A percentile compares a stretch with the other conserved stretches of the same genome.
These are phyloP conservation scores for Episyrphus balteatus DNA, from an alignment of 1,140 invertebrate species.

Conservation along the genomic window DNA sequence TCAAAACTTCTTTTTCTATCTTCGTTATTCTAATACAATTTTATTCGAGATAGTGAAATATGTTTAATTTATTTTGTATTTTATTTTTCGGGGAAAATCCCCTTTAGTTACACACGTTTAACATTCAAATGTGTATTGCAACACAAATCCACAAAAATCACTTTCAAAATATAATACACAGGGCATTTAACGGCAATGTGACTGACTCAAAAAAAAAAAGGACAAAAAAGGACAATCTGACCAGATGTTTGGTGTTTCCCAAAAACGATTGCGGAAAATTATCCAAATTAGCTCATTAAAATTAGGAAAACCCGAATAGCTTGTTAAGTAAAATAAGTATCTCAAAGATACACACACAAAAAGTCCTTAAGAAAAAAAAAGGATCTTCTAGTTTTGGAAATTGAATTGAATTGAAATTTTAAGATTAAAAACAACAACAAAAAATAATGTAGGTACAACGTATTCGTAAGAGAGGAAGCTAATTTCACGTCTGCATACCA, in stretches of 20 bases:
- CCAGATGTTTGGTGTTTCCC: background rate
- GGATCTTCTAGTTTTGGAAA: background rate
- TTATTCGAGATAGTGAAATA: background rate
- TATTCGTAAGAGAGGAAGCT: slow-evolving; percentile 3
- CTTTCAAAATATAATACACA: too few relatives aligned
- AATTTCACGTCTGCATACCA: slow-evolving; percentile 30
- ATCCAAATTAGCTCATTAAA: too few relatives aligned
- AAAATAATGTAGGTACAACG: too few relatives aligned
- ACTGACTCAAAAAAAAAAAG: background rate
- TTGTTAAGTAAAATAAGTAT: too few relatives aligned
- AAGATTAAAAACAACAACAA: too few relatives aligned
- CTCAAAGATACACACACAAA: too few relatives aligned
- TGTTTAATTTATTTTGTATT: background rate
- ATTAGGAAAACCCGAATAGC: too few relatives aligned
- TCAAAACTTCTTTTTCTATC: too few relatives aligned
- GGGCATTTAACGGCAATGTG: background rate
- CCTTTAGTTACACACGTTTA: background rate
- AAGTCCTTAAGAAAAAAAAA: background rate
- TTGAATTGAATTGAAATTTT: too few relatives aligned
- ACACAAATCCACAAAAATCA: too few relatives aligned
- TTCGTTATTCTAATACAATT: too few relatives aligned
- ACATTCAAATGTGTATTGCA: background rate
- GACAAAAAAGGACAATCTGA: background rate
- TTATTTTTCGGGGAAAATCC: background rate
- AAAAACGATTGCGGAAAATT: background rate